Percentiles rank a stretch among this genome's conserved stretches.
Evolutionary conservation across 2,888 invertebrate genomes (phyloP).

Genomic region (Ditula angustiorana): DNA sequence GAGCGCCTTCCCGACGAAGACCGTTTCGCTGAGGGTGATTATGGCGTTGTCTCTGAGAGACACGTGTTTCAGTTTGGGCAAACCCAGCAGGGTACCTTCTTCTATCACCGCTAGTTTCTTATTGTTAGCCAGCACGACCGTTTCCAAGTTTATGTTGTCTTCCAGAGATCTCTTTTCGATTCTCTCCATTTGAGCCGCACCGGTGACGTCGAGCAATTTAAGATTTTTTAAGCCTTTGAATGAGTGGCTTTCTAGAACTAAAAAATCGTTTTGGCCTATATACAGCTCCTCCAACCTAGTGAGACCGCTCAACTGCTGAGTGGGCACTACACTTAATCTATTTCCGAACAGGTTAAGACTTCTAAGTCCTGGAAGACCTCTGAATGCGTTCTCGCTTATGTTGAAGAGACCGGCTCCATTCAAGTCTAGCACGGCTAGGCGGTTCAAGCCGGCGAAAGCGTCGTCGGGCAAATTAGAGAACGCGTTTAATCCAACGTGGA

Average conservation of each 20-base stretch:
- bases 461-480: constrained; percentile 91
- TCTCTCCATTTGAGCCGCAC: constrained; percentile 89
- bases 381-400: constrained; percentile 91
- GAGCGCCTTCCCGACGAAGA: constrained; percentile 92
- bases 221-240: constrained; percentile 92
- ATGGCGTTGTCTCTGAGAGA: constrained; percentile 92
- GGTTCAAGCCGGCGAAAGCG: constrained; percentile 91
- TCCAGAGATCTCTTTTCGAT: constrained; percentile 92
- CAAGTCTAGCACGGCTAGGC: constrained; percentile 91
- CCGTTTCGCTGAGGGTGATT: constrained; percentile 90
- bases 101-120: constrained; percentile 90
- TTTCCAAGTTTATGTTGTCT: constrained; percentile 93
- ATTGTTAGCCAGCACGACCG: constrained; percentile 90
- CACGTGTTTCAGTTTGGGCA: constrained; percentile 92
- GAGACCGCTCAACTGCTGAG: constrained; percentile 89
- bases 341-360: constrained; percentile 93
- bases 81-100: constrained; percentile 90
- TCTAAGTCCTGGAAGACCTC: constrained; percentile 90
- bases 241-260: constrained; percentile 88
- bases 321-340: constrained; percentile 90
- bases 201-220: constrained; percentile 91
- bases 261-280: constrained; percentile 93
- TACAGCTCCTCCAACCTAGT: constrained; percentile 91
- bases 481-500: constrained; percentile 93
- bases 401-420: constrained; percentile 93